A percentile compares a stretch with the other conserved stretches of the same genome.
Conservation (phyloP, 2,113 vertebrate genomes). For the Ictidomys tridecemlineatus region DNA sequence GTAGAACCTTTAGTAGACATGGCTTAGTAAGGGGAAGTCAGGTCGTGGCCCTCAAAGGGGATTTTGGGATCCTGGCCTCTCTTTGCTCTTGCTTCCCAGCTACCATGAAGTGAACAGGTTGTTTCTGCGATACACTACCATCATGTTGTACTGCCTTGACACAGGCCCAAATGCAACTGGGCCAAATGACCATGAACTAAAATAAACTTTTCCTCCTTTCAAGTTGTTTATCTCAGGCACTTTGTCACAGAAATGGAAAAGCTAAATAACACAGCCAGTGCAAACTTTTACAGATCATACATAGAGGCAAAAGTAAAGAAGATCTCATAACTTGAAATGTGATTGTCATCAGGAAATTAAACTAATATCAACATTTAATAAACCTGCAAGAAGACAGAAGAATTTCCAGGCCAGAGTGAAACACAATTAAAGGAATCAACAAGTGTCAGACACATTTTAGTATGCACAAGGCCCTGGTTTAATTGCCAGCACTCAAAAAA, state of each 20-base stretch:
- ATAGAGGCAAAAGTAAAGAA: background rate
- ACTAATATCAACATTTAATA: conserved; percentile 17
- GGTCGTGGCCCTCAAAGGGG: background rate
- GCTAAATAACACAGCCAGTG: background rate
- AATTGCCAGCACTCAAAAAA: background rate
- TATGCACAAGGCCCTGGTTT: background rate
- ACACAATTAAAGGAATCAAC: background rate
- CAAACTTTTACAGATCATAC: background rate
- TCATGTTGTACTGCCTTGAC: background rate
- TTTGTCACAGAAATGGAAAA: background rate
- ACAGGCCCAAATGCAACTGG: background rate
- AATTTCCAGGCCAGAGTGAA: conserved; percentile 24
- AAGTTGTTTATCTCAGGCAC: background rate
- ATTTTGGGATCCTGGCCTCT: background rate
- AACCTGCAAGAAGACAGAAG: conserved; percentile 21
- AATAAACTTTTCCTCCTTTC: background rate
- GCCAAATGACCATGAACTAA: background rate
- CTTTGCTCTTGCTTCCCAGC: background rate
- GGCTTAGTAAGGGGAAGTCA: background rate
- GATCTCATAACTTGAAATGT: background rate
- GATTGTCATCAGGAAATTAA: conserved; percentile 6
- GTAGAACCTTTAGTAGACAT: background rate
- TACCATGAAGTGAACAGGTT: background rate
- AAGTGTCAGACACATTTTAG: background rate
- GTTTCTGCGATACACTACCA: background rate